These are phyloP conservation scores for Phalacrocorax aristotelis DNA, from an alignment of 2,113 vertebrate genomes.

Conservation along the genomic window DNA sequence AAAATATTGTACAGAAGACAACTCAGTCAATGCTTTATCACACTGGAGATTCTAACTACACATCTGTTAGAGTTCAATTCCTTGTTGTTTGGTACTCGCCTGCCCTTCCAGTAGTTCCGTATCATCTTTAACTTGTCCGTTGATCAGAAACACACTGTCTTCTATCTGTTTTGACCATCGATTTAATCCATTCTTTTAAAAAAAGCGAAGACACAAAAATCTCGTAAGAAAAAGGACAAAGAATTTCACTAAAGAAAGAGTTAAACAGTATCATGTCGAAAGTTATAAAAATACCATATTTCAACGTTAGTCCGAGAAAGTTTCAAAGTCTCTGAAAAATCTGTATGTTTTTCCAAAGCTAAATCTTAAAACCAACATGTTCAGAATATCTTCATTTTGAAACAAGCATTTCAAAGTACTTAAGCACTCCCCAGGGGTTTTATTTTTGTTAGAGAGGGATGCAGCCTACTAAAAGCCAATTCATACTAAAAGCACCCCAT, in stretches of 20 bases:
- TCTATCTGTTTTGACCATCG: constrained; percentile 87
- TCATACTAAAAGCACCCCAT: not conserved
- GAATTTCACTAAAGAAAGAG: not conserved
- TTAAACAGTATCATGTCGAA: not conserved
- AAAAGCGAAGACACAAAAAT: not conserved
- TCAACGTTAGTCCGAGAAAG: not conserved
- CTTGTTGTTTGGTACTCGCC: constrained; percentile 64
- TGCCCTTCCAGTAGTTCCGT: constrained; percentile 83
- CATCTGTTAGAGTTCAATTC: not conserved
- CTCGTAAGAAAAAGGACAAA: not conserved
- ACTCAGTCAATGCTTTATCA: not conserved
- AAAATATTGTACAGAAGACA: not conserved
- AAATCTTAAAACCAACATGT: not conserved
- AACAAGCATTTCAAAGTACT: not conserved
- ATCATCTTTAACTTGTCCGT: constrained; percentile 82
- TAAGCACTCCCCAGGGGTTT: not conserved
- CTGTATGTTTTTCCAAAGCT: not conserved
- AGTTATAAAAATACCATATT: not conserved
- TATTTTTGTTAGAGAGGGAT: not conserved
- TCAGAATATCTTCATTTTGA: not conserved
- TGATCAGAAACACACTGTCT: constrained; percentile 83
- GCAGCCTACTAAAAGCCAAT: not conserved
- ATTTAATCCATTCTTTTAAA: constrained; percentile 84
- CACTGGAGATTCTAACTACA: not conserved
- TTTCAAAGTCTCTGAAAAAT: not conserved